Evolutionary conservation across 2,113 vertebrate species (phyloP).

Genomic region (Chaenocephalus aceratus): DNA sequence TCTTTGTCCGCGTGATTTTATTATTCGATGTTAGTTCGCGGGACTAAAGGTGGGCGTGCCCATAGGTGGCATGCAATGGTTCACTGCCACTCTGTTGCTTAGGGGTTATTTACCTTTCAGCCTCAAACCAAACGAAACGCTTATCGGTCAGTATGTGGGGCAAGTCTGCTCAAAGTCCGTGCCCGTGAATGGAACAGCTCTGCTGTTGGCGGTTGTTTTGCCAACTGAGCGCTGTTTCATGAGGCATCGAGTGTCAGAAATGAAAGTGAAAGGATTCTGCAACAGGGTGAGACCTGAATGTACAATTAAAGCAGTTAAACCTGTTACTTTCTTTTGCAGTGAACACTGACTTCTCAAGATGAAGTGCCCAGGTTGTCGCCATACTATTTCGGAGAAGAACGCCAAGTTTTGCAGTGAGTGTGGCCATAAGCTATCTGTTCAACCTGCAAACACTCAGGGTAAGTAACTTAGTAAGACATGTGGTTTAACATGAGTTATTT

Average conservation of each 20-base stretch:
- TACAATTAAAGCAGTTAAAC: background rate
- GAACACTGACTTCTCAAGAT: conserved; percentile 61
- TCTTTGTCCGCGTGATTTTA: conserved; percentile 11
- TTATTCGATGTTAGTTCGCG: background rate
- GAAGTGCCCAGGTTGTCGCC: conserved; percentile 68
- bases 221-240: background rate
- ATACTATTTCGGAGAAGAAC: conserved; percentile 34
- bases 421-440: conserved; percentile 17
- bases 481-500: background rate
- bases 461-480: background rate
- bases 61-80: background rate
- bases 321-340: conserved; percentile 16
- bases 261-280: conserved; percentile 61
- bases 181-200: background rate
- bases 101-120: background rate
- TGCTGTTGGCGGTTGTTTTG: background rate
- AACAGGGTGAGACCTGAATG: background rate
- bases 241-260: background rate
- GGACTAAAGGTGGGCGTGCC: background rate
- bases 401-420: conserved; percentile 83
- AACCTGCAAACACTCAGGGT: conserved; percentile 49
- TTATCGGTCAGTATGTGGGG: background rate
- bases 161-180: conserved; percentile 5
- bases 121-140: background rate
- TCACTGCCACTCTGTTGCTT: background rate